phyloP scores from a whole-genome alignment of 2,888 invertebrate species.

The Holacanthella duospinosa region DNA sequence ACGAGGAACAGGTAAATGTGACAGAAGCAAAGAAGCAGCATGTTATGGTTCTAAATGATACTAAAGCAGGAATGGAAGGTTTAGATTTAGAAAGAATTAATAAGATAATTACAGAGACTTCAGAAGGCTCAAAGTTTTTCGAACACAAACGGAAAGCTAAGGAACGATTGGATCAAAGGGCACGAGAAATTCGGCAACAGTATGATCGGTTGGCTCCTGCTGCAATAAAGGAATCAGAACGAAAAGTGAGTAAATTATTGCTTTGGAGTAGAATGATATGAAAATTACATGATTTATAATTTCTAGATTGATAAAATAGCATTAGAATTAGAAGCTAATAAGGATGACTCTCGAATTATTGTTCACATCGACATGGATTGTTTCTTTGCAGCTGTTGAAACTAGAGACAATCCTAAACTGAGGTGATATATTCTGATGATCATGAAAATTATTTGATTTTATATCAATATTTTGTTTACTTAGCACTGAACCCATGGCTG shows the following conservation, averaged over 20 bases:
- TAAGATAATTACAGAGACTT: constrained; percentile 42
- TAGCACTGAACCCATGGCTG: constrained; percentile 50
- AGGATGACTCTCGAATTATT: constrained; percentile 44
- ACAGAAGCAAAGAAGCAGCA: no score
- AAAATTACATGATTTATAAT: neutral
- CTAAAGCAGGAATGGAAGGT: constrained; percentile 39
- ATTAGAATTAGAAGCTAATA: constrained; percentile 41
- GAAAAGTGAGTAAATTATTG: constrained; percentile 29
- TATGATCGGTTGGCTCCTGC: constrained; percentile 38
- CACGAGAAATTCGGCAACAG: constrained; percentile 41
- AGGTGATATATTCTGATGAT: constrained; percentile 21
- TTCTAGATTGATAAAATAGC: constrained; percentile 44
- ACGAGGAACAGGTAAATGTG: no score
- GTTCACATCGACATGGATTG: constrained; percentile 55
- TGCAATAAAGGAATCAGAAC: constrained; percentile 39
- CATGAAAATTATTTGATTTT: constrained; percentile 6
- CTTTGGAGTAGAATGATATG: neutral
- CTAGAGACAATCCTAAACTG: constrained; percentile 43
- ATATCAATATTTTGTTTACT: neutral
- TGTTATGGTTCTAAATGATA: constrained; percentile 4
- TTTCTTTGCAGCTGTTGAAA: constrained; percentile 53
- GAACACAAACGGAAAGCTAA: constrained; percentile 46
- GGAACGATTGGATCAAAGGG: constrained; percentile 43
- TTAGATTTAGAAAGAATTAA: constrained; percentile 40
- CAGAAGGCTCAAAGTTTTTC: constrained; percentile 48